Base-by-base conservation (phyloP, 2,113 vertebrate genomes). In the Pseudolaguvia tuberculata region DNA sequence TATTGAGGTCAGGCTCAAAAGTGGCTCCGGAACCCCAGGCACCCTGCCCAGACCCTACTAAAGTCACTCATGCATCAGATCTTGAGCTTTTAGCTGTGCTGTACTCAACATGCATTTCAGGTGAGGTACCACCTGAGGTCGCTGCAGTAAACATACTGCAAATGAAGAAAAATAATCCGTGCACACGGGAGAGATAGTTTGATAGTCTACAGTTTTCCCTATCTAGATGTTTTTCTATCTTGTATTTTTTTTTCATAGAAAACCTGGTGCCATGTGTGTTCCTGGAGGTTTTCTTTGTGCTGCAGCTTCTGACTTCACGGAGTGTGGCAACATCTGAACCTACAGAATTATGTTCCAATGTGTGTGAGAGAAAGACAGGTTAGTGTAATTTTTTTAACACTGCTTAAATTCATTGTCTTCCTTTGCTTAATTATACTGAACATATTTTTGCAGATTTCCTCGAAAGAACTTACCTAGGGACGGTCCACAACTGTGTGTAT, bases 201-300 rank as follows among this genome's bases (percentile, higher is more conserved):
- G n/a, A n/a, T n/a, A n/a, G n/a, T n/a, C n/a, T n/a, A n/a, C n/a
- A n/a, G 31, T 35, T 35, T 35, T 35, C 6, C 3, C 6, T 6
- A 35, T 35, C 3, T 35, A 35, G 3, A 35, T 35, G 31, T 4
- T 35, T n/a, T 35, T 35, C 3, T 35, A 35, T 35, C 6, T 35
- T 35, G 6, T 35, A 35, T 35, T 35, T 35, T 35, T 35, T 35
- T 73, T 83, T 79, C 31, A 2, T 86, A 99, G 97, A 95, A 88
- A 98, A 99, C 83, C 80, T 98, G 6, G 96, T 98, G 77, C 95
- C 97, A 73, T 98, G 94, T 84, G 92, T 99, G 82, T 96, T 98
- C 80, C 80, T 97, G 91, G 97, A 99, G 90, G 90, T 99, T 39
- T 99, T 96, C 89, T 98, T 99, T 83, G 89, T 96, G 80, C 90